Evolutionary conservation across 2,888 invertebrate species (phyloP).

Genomic region (Cheilosia urbana): DNA sequence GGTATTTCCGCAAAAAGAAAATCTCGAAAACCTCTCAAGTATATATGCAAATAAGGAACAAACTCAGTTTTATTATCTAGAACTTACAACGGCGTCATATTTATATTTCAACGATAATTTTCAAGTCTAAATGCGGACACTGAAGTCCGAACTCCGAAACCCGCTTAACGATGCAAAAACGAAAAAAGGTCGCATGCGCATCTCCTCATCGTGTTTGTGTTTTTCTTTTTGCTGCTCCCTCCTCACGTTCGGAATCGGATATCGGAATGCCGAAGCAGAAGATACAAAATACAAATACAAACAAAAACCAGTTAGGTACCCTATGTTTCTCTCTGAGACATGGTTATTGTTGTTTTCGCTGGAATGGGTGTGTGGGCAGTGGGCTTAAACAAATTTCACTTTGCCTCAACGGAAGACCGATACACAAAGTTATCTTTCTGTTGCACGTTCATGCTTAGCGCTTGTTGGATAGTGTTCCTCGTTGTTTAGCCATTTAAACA

Average conservation of each 20-base stretch:
- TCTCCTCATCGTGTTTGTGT: slow-evolving; percentile 18
- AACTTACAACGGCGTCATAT: not conserved
- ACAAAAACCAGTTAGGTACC: slow-evolving; percentile 62
- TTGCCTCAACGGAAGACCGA: slow-evolving; percentile 19
- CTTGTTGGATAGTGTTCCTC: slow-evolving; percentile 11
- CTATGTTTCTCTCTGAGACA: not conserved
- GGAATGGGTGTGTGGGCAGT: slow-evolving; percentile 16
- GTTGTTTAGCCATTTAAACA: slow-evolving; percentile 1
- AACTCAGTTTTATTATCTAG: slow-evolving; percentile 25
- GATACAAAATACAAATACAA: slow-evolving; percentile 33
- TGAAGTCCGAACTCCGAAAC: not conserved
- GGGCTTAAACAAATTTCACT: slow-evolving; percentile 38
- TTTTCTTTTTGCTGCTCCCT: not conserved
- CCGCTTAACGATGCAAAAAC: slow-evolving; percentile 51
- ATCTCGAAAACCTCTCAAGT: not conserved
- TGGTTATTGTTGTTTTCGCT: slow-evolving; percentile 8
- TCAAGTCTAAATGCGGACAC: not conserved
- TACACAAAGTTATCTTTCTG: slow-evolving; percentile 11
- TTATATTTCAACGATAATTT: slow-evolving; percentile 13
- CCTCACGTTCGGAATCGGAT: slow-evolving; percentile 38
- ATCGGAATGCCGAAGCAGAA: slow-evolving; percentile 46
- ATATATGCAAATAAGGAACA: slow-evolving; percentile 16
- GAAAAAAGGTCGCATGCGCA: slow-evolving; percentile 58
- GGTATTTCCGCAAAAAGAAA: not conserved
- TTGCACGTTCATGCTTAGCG: slow-evolving; percentile 18